phyloP scores from a whole-genome alignment of 2,888 invertebrate genomes.

The Catocala sponsa region DNA sequence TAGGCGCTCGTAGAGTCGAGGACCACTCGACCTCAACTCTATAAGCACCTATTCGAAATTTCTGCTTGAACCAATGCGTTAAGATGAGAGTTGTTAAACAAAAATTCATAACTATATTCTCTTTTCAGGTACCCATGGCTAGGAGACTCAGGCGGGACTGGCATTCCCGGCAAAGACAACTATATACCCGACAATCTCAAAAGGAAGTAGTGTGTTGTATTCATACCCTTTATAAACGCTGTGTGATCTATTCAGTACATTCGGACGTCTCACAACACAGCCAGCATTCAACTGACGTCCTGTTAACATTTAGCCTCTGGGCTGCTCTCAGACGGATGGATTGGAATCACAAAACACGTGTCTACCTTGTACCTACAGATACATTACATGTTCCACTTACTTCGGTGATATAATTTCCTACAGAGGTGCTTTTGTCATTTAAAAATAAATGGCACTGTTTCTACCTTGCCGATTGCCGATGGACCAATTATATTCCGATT shows the following conservation, averaged over 20 bases:
- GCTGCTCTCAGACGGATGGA: constrained; percentile 4
- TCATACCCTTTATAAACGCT: constrained; percentile 37
- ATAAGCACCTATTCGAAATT: too few relatives aligned
- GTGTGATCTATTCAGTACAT: constrained; percentile 56
- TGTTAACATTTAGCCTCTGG: constrained; percentile 11
- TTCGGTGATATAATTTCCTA: too few relatives aligned
- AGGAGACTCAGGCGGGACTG: constrained; percentile 95
- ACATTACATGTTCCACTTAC: too few relatives aligned
- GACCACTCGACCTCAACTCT: too few relatives aligned
- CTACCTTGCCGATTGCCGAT: too few relatives aligned
- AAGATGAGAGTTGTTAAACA: too few relatives aligned
- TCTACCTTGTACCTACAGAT: background rate
- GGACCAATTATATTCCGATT: too few relatives aligned
- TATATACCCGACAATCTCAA: constrained; percentile 92
- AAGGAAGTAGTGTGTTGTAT: constrained; percentile 65
- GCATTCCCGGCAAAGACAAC: constrained; percentile 93
- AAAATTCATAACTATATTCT: background rate
- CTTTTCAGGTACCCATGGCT: constrained; percentile 93
- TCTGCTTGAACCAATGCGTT: too few relatives aligned
- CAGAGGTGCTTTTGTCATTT: too few relatives aligned
- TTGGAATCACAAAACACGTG: constrained; percentile 6
- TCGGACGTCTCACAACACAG: constrained; percentile 10
- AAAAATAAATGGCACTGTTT: too few relatives aligned
- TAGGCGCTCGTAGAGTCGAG: too few relatives aligned
- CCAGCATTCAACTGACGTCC: constrained; percentile 1